These are phyloP conservation scores for Celastrina argiolus DNA, from an alignment of 2,888 invertebrate species.

Conservation along the genomic window DNA sequence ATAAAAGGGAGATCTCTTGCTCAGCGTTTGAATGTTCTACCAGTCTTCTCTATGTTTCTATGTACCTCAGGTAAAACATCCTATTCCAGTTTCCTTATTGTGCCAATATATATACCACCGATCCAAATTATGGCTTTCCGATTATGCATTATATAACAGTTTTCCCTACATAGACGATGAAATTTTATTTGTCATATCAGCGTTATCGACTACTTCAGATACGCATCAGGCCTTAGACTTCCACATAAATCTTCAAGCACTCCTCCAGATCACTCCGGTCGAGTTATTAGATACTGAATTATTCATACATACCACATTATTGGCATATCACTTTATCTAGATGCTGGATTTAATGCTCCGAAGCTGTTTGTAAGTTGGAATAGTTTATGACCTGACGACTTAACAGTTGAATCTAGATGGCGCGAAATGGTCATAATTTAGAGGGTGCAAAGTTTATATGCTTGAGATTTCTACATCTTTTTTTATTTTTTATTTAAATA, in stretches of 20 bases:
- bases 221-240: neutral
- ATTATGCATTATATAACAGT: conserved; percentile 1
- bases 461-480: too few relatives aligned
- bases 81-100: neutral
- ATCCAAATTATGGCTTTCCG: neutral
- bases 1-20: neutral
- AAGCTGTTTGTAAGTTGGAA: neutral
- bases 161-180: conserved; percentile 2
- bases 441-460: too few relatives aligned
- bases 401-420: too few relatives aligned
- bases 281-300: conserved; percentile 39
- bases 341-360: neutral
- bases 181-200: conserved; percentile 16
- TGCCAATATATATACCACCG: neutral
- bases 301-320: conserved; percentile 32
- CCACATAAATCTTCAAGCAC: neutral
- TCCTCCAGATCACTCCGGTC: conserved; percentile 28
- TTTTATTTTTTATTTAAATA: too few relatives aligned
- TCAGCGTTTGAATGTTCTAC: neutral
- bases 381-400: neutral
- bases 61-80: neutral
- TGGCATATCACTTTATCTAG: conserved; percentile 19
- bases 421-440: too few relatives aligned
- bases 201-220: neutral
- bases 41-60: neutral